Percentiles rank a stretch among this genome's conserved stretches.
Evolutionary conservation across 2,888 invertebrate genomes (phyloP).

Genomic region (Macaria liturata): DNA sequence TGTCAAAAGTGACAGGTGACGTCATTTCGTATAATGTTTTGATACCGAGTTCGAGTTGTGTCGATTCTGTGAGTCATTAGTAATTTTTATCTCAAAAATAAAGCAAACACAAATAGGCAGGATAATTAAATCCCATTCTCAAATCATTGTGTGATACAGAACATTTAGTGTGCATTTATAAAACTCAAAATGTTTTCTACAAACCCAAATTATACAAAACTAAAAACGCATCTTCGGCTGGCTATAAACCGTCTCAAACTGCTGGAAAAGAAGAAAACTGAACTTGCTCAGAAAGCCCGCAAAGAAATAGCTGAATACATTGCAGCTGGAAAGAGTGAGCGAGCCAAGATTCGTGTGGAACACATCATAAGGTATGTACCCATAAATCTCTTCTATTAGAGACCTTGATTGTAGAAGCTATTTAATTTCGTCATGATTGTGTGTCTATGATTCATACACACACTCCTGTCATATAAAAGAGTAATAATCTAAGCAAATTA

Average conservation of each 20-base stretch:
- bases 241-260: slow-evolving; percentile 97
- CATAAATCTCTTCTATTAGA: not conserved
- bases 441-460: slow-evolving; percentile 8
- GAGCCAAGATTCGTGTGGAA: slow-evolving; percentile 98
- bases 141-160: not conserved
- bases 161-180: slow-evolving; percentile 8
- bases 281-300: slow-evolving; percentile 96
- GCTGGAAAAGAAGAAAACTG: slow-evolving; percentile 98
- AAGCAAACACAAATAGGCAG: slow-evolving; percentile 6
- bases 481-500: too few species aligned
- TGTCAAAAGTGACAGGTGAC: too few species aligned
- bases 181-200: slow-evolving; percentile 91
- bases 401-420: not conserved
- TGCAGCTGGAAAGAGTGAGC: slow-evolving; percentile 91
- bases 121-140: not conserved
- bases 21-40: too few species aligned
- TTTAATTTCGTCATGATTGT: slow-evolving; percentile 3
- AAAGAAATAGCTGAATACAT: slow-evolving; percentile 99
- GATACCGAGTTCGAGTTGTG: too few species aligned
- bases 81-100: slow-evolving; percentile 2
- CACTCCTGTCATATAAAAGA: not conserved
- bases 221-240: slow-evolving; percentile 97
- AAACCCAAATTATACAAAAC: slow-evolving; percentile 95
- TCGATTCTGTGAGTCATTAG: slow-evolving; percentile 6
- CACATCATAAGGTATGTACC: slow-evolving; percentile 92